These are phyloP conservation scores for Hyles vespertilio DNA, from an alignment of 1,140 invertebrate species.

Conservation along the genomic window DNA sequence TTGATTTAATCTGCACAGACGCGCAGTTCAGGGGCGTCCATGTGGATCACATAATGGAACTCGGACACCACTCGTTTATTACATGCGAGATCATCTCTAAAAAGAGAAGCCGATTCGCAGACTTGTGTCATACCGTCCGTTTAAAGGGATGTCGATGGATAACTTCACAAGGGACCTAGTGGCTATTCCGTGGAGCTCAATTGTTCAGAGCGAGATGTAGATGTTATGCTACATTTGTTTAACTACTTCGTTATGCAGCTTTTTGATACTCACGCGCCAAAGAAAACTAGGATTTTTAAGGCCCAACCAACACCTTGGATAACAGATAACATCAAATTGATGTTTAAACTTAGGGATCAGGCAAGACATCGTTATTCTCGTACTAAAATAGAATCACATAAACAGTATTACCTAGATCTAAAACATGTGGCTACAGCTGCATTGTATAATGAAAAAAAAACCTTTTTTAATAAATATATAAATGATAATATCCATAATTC, in stretches of 20 bases:
- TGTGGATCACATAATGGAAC: too few species aligned
- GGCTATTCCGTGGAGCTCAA: constrained; percentile 10
- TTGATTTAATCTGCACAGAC: constrained; percentile 7
- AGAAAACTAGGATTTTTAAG: constrained; percentile 3
- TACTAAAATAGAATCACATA: constrained; percentile 14
- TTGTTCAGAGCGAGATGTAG: constrained; percentile 10
- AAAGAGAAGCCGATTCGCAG: too few species aligned
- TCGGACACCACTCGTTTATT: too few species aligned
- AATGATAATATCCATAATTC: constrained; percentile 11
- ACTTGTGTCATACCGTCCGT: background rate
- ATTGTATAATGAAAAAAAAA: constrained; percentile 19
- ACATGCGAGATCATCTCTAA: too few species aligned
- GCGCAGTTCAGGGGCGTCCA: background rate
- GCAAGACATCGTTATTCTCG: constrained; percentile 16
- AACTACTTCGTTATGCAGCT: constrained; percentile 13
- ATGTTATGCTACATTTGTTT: constrained; percentile 23
- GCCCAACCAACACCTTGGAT: constrained; percentile 21
- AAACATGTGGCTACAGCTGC: constrained; percentile 14
- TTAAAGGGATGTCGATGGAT: constrained; percentile 12
- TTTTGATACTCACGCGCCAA: constrained; percentile 28
- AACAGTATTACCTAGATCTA: constrained; percentile 17
- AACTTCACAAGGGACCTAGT: constrained; percentile 15
- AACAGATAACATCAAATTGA: constrained; percentile 24
- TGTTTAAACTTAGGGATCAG: constrained; percentile 6
- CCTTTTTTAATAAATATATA: too few species aligned